phyloP scores from a whole-genome alignment of 2,113 vertebrate genomes.

The Pangasianodon gigas region DNA sequence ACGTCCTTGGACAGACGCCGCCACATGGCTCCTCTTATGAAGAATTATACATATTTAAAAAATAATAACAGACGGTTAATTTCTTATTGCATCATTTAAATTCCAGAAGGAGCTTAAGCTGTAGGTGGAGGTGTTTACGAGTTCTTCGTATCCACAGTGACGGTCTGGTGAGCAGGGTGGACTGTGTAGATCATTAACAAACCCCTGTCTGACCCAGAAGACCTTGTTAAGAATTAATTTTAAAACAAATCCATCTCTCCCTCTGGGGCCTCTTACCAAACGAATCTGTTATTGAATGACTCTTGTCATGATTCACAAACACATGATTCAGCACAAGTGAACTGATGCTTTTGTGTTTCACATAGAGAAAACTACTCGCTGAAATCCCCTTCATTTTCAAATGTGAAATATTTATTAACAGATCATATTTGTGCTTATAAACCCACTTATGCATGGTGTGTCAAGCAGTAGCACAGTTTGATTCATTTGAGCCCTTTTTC shows the following conservation, averaged over 20 bases:
- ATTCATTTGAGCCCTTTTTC: neutral
- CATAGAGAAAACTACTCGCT: neutral
- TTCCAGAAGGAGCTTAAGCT: neutral
- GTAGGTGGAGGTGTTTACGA: conserved; percentile 23
- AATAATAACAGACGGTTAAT: neutral
- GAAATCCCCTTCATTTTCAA: neutral
- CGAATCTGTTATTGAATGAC: neutral
- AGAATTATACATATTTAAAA: neutral
- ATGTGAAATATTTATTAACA: neutral
- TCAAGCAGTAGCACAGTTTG: neutral
- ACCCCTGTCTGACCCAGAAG: neutral
- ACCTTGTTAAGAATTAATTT: conserved; percentile 16
- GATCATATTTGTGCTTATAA: neutral
- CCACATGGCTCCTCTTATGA: conserved; percentile 24
- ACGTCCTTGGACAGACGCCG: conserved; percentile 21
- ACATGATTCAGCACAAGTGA: neutral
- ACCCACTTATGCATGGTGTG: neutral
- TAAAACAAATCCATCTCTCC: neutral
- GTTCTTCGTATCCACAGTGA: conserved; percentile 48
- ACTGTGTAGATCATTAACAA: conserved; percentile 19
- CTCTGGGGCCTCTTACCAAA: neutral
- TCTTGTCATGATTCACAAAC: neutral
- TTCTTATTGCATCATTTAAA: neutral
- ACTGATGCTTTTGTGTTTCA: neutral
- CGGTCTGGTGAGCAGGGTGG: conserved; percentile 8